phyloP scores from a whole-genome alignment of 2,113 vertebrate species.

The Crotalus helleri region DNA sequence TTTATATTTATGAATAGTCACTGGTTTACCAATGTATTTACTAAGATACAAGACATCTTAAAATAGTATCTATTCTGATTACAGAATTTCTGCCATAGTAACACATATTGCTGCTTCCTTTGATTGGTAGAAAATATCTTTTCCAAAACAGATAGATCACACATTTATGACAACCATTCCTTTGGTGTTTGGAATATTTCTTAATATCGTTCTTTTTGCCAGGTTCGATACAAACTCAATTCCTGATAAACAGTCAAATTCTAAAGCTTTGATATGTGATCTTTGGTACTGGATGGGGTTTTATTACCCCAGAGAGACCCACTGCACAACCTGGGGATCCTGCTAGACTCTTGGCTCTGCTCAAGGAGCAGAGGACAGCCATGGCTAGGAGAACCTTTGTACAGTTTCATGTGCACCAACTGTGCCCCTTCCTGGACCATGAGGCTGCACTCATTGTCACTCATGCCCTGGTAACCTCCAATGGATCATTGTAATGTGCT shows the following conservation, averaged over 20 bases:
- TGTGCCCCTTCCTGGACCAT: background rate
- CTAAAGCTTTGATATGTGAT: background rate
- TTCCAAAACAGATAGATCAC: background rate
- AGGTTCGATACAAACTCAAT: background rate
- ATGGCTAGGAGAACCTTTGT: background rate
- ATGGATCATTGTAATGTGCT: background rate
- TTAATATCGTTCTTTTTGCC: background rate
- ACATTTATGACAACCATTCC: background rate
- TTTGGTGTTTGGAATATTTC: background rate
- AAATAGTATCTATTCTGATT: background rate
- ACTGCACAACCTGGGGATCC: background rate
- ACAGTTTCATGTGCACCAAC: background rate
- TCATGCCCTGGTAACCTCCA: background rate
- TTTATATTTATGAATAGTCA: background rate
- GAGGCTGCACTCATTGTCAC: background rate
- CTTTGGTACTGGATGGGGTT: background rate
- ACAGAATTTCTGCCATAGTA: background rate
- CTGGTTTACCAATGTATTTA: background rate
- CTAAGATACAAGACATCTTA: background rate
- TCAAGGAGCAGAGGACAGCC: background rate
- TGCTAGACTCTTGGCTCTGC: background rate
- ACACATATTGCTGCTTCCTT: background rate
- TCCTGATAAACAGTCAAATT: background rate
- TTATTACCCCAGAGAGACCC: background rate
- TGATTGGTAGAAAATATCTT: background rate